Base-by-base conservation (phyloP, 2,797 vertebrate species). In the Manis javanica region DNA sequence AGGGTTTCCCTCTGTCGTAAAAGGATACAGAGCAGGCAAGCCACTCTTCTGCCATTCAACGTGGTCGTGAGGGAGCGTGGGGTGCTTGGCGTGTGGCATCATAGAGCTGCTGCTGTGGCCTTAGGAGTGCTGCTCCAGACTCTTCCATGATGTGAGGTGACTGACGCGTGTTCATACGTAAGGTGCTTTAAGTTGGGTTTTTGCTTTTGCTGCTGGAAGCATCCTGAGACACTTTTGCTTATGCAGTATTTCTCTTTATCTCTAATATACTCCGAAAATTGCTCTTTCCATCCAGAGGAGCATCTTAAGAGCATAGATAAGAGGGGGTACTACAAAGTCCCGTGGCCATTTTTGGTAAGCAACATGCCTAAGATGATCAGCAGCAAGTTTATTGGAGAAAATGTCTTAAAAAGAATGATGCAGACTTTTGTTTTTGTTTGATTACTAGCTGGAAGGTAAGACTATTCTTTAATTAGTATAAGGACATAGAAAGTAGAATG, bases 181-280 rank as follows among this genome's bases (percentile, higher is more conserved):
- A 63, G 53, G 49, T 82, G 8, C 39, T 93, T 29, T 46, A 77
- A 69, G 63, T 8, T 64, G 61, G 34, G 23, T 37, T 69, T 89
- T 72, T 83, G 59, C 55, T 93, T 53, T 53, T 68, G 68, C 18
- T 12, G 9, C 34, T 42, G 0, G 87, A 53, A 93, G n/a, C 53
- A 46, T 55, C 19, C 51, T 46, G 14, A 46, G 61, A 39, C 6
- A 24, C 55, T 91, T 89, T 87, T 69, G 29, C 49, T 19, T 87
- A 26, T 19, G 18, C 39, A n/a, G 49, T 49, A 13, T 79, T 2
- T 88, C 42, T 77, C 24, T 77, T 37, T 84, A 84, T 42, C 75
- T 69, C 46, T 74, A 49, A 82, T 93, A 92, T 14, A 59, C 12
- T 87, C 26, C 81, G 34, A 31, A 96, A 92, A 77, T 81, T 31